These are phyloP conservation scores for Acinonyx jubatus DNA, from an alignment of 2,113 vertebrate genomes.

Conservation along the genomic window DNA sequence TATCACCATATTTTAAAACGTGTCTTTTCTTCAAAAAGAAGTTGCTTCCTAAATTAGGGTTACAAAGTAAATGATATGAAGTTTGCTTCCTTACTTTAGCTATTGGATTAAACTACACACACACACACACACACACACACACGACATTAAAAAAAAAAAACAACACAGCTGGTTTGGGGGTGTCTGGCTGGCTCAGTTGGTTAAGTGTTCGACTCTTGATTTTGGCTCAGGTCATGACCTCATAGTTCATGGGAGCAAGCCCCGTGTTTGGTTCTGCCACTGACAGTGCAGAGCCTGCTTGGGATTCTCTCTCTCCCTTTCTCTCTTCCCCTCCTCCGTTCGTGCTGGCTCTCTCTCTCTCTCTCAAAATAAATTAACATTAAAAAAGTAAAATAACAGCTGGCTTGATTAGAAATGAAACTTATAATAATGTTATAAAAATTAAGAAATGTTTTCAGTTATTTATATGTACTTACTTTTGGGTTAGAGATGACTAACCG, in stretches of 20 bases:
- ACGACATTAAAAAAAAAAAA: too few relatives aligned
- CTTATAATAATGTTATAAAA: background rate
- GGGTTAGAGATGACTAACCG: background rate
- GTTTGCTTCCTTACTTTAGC: background rate
- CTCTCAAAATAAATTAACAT: background rate
- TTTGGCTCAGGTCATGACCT: too few relatives aligned
- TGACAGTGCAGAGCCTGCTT: too few relatives aligned
- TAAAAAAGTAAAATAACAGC: background rate
- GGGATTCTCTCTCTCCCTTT: too few relatives aligned
- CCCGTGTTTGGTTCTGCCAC: too few relatives aligned
- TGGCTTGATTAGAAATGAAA: background rate
- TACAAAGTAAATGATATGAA: constrained; percentile 25
- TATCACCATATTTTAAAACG: constrained; percentile 7
- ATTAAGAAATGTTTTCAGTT: background rate
- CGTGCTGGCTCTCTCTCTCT: too few relatives aligned
- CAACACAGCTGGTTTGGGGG: too few relatives aligned
- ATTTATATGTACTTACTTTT: background rate
- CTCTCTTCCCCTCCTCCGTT: too few relatives aligned
- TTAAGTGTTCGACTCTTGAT: too few relatives aligned
- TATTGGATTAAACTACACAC: background rate
- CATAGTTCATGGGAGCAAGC: too few relatives aligned
- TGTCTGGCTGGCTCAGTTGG: too few relatives aligned
- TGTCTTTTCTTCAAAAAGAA: constrained; percentile 10
- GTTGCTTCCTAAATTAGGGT: background rate
- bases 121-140: too few relatives aligned